Evolutionary conservation across 2,113 vertebrate species (phyloP).

Genomic region (Cardinalis cardinalis): DNA sequence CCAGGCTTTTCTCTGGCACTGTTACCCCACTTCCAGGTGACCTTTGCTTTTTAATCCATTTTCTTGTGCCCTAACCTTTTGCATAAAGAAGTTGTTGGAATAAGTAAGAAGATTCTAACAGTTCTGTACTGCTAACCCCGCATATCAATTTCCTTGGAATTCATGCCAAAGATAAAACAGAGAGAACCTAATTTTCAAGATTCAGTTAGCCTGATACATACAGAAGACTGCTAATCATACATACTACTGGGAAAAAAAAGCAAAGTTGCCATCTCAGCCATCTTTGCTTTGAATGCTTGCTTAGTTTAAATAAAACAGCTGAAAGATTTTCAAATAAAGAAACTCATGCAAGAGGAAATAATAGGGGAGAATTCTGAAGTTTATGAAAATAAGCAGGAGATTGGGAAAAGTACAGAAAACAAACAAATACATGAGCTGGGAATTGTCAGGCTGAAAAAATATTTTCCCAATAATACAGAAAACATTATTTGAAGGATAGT

Average conservation of each 20-base stretch:
- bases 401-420: neutral
- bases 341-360: neutral
- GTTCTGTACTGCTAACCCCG: neutral
- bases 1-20: neutral
- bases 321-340: neutral
- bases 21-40: neutral
- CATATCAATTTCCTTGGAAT: neutral
- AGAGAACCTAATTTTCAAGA: neutral
- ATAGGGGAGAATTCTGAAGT: neutral
- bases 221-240: neutral
- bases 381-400: slow-evolving; percentile 12
- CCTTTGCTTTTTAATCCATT: neutral
- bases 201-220: neutral
- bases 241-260: neutral
- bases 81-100: neutral
- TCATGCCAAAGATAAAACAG: neutral
- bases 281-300: neutral
- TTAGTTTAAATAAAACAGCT: neutral
- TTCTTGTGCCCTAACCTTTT: neutral
- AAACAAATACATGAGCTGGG: neutral
- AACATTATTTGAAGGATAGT: neutral
- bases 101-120: neutral
- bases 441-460: neutral
- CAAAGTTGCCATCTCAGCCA: neutral
- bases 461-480: neutral